These are phyloP conservation scores for Proctacanthus coquilletti DNA, from an alignment of 1,140 invertebrate genomes.

Conservation along the genomic window DNA sequence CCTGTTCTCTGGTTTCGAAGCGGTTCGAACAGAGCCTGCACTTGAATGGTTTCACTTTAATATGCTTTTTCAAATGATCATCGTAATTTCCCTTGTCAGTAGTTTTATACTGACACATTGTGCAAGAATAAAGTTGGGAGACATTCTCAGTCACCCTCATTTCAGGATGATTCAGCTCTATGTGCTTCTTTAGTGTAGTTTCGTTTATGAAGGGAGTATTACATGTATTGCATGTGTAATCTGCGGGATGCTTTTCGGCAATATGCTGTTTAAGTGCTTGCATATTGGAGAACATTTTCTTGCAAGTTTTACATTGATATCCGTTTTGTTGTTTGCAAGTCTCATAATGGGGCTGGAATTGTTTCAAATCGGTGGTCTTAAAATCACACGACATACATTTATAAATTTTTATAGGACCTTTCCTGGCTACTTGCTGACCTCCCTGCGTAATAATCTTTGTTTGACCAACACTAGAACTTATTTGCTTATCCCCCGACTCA, in stretches of 20 bases:
- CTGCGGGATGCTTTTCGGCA: slow-evolving; percentile 21
- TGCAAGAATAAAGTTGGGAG: slow-evolving; percentile 20
- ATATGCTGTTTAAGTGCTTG: slow-evolving; percentile 27
- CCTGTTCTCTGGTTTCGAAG: slow-evolving; percentile 26
- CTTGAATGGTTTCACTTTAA: slow-evolving; percentile 28
- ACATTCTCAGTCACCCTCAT: too few species aligned
- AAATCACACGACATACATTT: slow-evolving; percentile 30
- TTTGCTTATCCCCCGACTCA: neutral
- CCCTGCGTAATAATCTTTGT: neutral
- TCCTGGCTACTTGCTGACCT: slow-evolving; percentile 10
- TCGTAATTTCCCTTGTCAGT: slow-evolving; percentile 23
- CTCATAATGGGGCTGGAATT: slow-evolving; percentile 28
- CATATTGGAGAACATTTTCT: slow-evolving; percentile 26
- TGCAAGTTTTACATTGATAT: slow-evolving; percentile 28
- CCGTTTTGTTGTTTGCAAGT: slow-evolving; percentile 27
- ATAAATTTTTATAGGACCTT: slow-evolving; percentile 22
- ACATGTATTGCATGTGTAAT: slow-evolving; percentile 24
- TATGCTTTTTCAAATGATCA: slow-evolving; percentile 26
- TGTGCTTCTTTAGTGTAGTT: slow-evolving; percentile 24
- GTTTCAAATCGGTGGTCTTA: slow-evolving; percentile 28
- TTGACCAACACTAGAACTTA: neutral
- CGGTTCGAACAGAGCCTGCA: slow-evolving; percentile 26
- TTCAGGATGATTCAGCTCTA: slow-evolving; percentile 25
- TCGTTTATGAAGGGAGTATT: slow-evolving; percentile 28
- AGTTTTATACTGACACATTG: slow-evolving; percentile 27